Evolutionary conservation across 37 sponge, comb jelly and placozoan genomes (phyloP).

Genomic region (Ephydatia muelleri): DNA sequence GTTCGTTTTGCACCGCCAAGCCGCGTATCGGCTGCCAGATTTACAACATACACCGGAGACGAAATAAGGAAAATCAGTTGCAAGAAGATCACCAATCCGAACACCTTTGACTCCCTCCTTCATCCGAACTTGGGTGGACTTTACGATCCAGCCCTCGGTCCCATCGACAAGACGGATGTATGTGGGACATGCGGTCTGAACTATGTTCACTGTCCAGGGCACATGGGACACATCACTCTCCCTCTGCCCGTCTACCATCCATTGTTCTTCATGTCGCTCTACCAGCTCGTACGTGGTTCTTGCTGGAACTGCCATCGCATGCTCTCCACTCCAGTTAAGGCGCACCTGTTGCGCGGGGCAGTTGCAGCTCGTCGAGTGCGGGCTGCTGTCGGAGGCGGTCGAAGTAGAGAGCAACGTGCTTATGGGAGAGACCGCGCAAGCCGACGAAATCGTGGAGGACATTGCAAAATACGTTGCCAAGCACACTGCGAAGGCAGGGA

Average conservation of each 20-base stretch:
- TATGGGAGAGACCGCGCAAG: background rate
- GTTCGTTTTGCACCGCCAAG: constrained; percentile 50
- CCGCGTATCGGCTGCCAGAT: constrained; percentile 60
- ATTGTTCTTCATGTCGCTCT: constrained; percentile 66
- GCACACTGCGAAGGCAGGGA: background rate
- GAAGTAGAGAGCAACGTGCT: constrained; percentile 40
- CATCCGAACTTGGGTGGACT: constrained; percentile 87
- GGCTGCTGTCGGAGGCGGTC: constrained; percentile 62
- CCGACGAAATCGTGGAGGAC: constrained; percentile 3
- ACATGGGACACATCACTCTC: constrained; percentile 93
- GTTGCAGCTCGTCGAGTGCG: constrained; percentile 49
- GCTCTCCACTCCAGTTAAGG: constrained; percentile 36
- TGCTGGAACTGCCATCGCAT: constrained; percentile 80
- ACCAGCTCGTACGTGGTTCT: constrained; percentile 47
- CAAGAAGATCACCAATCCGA: constrained; percentile 79
- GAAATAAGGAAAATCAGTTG: constrained; percentile 76
- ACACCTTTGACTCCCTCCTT: constrained; percentile 80
- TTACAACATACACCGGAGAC: constrained; percentile 62
- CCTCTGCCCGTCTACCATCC: constrained; percentile 96
- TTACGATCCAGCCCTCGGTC: constrained; percentile 93
- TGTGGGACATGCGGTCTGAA: constrained; percentile 90
- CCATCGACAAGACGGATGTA: constrained; percentile 64
- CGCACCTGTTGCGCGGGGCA: constrained; percentile 61
- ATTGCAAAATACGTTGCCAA: constrained; percentile 3
- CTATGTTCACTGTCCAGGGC: constrained; percentile 91